Conservation (phyloP, 23 tunicate genomes). For the Trididemnum nubilum region DNA sequence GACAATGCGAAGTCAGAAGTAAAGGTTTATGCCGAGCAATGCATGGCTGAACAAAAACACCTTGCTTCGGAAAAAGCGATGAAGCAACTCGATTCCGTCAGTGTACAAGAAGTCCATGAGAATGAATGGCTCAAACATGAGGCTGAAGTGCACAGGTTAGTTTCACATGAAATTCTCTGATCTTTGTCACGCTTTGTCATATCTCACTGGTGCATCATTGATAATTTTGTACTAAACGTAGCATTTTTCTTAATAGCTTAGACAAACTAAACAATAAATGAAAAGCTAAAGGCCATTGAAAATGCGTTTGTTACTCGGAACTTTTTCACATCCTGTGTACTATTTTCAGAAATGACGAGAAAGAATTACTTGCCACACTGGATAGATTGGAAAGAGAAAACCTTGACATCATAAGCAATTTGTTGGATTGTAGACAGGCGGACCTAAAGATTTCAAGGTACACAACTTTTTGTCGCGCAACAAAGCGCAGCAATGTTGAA, state of each 20-base stretch:
- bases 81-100: conserved; percentile 54
- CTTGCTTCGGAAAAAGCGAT: conserved; percentile 87
- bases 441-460: conserved; percentile 88
- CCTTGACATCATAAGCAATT: conserved; percentile 67
- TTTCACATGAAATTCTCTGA: not conserved
- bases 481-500: too few species aligned
- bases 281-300: too few species aligned
- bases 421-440: conserved; percentile 77
- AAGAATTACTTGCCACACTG: conserved; percentile 33
- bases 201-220: not conserved
- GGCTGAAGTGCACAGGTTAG: conserved; percentile 74
- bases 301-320: too few species aligned
- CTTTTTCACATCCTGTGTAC: too few species aligned
- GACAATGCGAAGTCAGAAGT: conserved; percentile 77
- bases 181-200: not conserved
- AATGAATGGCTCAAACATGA: conserved; percentile 92
- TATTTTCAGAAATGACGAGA: conserved; percentile 64
- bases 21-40: conserved; percentile 57
- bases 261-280: too few species aligned
- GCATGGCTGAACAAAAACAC: conserved; percentile 84
- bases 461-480: too few species aligned
- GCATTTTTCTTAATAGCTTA: not conserved
- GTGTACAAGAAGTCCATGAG: conserved; percentile 92
- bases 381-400: conserved; percentile 72
- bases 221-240: too few species aligned